These are phyloP conservation scores for Caenorhabditis becei DNA, from an alignment of 2,888 invertebrate species.

Conservation along the genomic window DNA sequence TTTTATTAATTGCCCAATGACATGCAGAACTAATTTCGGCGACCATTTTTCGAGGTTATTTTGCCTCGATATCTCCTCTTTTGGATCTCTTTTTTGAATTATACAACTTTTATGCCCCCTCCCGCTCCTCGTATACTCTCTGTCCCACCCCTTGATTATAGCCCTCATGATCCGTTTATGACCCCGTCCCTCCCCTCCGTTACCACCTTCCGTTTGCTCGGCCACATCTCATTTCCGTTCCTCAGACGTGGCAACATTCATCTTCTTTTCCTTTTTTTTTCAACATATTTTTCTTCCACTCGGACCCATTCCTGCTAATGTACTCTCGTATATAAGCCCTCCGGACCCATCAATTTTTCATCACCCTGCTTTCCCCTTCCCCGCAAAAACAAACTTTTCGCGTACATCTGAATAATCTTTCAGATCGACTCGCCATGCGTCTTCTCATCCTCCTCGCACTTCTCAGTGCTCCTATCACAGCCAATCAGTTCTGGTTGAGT, in stretches of 20 bases:
- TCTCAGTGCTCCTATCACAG: not conserved
- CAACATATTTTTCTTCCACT: not conserved
- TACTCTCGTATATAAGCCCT: not conserved
- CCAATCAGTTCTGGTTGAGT: constrained; percentile 75
- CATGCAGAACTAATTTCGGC: constrained; percentile 51
- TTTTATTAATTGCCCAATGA: constrained; percentile 58
- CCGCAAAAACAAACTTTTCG: constrained; percentile 26
- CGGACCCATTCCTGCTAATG: constrained; percentile 3
- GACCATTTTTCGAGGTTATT: not conserved
- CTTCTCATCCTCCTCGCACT: constrained; percentile 32
- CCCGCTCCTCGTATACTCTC: too few species aligned
- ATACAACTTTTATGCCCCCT: too few species aligned
- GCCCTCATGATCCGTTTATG: not conserved
- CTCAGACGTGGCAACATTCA: too few species aligned
- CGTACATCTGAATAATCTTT: not conserved
- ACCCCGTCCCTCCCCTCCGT: not conserved
- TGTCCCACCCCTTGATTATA: not conserved
- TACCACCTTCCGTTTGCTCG: constrained; percentile 2
- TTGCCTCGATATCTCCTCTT: constrained; percentile 6
- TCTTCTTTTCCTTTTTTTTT: constrained; percentile 5
- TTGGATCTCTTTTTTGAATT: constrained; percentile 1
- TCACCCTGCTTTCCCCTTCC: constrained; percentile 15
- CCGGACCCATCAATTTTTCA: constrained; percentile 45
- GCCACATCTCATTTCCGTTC: constrained; percentile 12
- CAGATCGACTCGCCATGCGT: constrained; percentile 3